Evolutionary conservation across 2,888 invertebrate species (phyloP).

Genomic region (Entomobrya proxima): DNA sequence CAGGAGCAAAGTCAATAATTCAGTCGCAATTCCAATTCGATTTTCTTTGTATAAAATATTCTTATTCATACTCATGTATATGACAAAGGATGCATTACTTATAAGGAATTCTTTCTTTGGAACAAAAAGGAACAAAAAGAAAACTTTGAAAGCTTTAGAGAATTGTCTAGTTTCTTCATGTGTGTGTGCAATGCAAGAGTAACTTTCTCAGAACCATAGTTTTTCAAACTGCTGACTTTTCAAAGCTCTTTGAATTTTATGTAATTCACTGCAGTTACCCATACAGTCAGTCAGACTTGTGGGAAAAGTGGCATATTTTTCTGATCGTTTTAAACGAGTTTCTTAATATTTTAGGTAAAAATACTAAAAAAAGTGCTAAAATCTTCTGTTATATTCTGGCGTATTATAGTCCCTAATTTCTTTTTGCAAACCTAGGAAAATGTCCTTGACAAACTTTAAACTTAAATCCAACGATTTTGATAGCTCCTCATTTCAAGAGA

Average conservation of each 20-base stretch:
- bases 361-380: neutral
- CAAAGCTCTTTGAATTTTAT: neutral
- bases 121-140: constrained; percentile 42
- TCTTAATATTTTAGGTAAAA: neutral
- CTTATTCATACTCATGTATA: constrained; percentile 58
- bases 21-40: constrained; percentile 71
- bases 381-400: too few relatives aligned
- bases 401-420: too few relatives aligned
- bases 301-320: neutral
- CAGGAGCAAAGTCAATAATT: constrained; percentile 70
- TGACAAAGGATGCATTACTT: constrained; percentile 58
- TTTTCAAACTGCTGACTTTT: neutral
- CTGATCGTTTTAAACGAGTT: neutral
- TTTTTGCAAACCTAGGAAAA: neutral
- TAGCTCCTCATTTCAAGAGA: too few relatives aligned
- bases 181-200: neutral
- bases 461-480: neutral
- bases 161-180: constrained; percentile 3
- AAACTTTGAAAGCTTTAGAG: constrained; percentile 44
- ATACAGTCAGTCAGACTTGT: neutral
- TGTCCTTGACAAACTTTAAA: neutral
- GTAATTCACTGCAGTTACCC: constrained; percentile 6
- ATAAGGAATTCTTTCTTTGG: constrained; percentile 48
- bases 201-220: neutral
- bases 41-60: constrained; percentile 58